These are phyloP conservation scores for Spheniscus humboldti DNA, from an alignment of 2,797 vertebrate genomes.

Conservation along the genomic window DNA sequence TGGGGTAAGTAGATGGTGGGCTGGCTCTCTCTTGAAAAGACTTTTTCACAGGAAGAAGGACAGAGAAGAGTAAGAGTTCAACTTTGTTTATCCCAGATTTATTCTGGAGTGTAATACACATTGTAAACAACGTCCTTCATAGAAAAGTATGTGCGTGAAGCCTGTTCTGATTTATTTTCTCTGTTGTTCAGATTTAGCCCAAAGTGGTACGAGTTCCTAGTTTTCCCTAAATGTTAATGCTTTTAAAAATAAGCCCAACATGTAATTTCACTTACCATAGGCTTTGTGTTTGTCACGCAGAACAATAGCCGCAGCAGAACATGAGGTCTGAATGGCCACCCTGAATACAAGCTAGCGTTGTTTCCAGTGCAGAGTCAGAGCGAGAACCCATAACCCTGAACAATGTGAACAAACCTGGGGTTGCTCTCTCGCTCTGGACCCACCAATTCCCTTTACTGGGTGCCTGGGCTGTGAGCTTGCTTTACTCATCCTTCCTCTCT, in stretches of 20 bases:
- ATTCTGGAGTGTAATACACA: not conserved
- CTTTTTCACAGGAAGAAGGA: not conserved
- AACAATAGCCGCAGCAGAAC: not conserved
- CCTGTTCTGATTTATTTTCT: not conserved
- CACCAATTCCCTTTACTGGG: not conserved
- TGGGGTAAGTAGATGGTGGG: not conserved
- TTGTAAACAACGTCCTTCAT: not conserved
- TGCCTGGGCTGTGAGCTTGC: not conserved
- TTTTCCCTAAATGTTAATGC: not conserved
- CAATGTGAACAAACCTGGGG: not conserved
- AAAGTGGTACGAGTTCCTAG: not conserved
- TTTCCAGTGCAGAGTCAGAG: not conserved
- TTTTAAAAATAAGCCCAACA: not conserved
- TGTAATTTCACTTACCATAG: not conserved
- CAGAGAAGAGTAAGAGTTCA: not conserved
- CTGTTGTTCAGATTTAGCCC: not conserved
- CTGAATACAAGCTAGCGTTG: not conserved
- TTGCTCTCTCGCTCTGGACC: not conserved
- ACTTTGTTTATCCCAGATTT: not conserved
- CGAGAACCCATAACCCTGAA: not conserved
- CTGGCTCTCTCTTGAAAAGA: not conserved
- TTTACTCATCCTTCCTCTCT: not conserved
- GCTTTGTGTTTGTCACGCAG: not conserved
- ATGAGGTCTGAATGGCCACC: not conserved
- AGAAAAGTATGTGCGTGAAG: not conserved